Percentiles rank a stretch among this genome's conserved stretches.
phyloP scores from a whole-genome alignment of 1,140 invertebrate species.

The Halyomorpha halys region DNA sequence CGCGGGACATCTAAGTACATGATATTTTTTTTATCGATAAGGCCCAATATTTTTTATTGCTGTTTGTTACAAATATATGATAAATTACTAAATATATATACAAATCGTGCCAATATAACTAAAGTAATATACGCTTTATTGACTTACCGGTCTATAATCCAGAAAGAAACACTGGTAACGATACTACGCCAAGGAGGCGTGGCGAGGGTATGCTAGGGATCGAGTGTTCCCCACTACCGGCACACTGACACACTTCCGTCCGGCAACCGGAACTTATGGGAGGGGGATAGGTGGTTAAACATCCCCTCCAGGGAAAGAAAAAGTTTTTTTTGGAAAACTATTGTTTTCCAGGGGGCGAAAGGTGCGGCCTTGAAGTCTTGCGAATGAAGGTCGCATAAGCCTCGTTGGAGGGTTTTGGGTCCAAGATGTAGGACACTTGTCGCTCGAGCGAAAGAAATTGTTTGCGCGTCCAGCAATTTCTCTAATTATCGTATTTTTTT shows the following conservation, averaged over 20 bases:
- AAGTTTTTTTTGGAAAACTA: no score
- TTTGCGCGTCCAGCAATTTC: no score
- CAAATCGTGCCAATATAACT: no score
- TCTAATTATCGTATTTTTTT: no score
- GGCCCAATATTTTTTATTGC: no score
- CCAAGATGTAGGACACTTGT: background rate
- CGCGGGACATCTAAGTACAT: no score
- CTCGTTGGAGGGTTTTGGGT: background rate
- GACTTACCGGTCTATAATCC: background rate
- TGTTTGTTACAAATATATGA: no score
- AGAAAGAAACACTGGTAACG: background rate
- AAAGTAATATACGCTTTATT: background rate
- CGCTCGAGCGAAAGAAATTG: no score
- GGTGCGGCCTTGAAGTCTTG: background rate
- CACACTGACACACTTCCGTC: constrained; percentile 16
- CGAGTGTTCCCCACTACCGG: background rate
- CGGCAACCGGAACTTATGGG: constrained; percentile 4
- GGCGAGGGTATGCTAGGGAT: background rate
- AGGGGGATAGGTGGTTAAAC: background rate
- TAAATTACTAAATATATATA: no score
- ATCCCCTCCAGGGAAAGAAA: no score
- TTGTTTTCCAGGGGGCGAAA: background rate
- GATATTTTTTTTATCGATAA: no score
- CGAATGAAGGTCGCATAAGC: background rate
- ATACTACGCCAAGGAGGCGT: background rate